Base-by-base conservation (phyloP, 1,140 invertebrate species). In the Drosophila repleta region DNA sequence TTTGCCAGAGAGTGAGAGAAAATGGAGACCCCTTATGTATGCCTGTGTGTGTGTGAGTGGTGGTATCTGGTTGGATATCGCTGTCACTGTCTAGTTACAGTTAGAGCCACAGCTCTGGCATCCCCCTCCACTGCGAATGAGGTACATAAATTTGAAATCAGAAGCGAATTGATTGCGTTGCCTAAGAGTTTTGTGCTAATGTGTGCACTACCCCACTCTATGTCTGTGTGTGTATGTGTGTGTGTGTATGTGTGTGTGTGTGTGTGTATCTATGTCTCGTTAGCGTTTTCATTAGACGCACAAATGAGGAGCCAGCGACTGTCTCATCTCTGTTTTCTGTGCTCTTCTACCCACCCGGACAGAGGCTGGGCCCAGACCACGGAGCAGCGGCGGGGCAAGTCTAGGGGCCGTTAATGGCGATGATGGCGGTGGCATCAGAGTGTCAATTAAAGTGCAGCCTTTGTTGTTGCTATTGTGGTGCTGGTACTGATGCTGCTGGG, bases 261-360 rank as follows among this genome's bases (percentile, higher is more conserved):
- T 64, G 15, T 15, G 7, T 43, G 17, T 65, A 43, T 66, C 17
- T 60, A 62, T 60, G 75, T 60, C 83, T 88, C 79, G 83, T 88
- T 88, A 88, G 83, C 66, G 76, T 77, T 83, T 88, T 88, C 76
- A 88, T 83, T 79, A 74, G 83, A 83, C 76, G 67, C 66, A 67
- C 69, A 82, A 83, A 79, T 71, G 79, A 76, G 60, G 57, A 85
- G 66, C 45, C 72, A 74, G 68, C 69, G 49, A 70, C 45, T 62
- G 76, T 49, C 29, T 49, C 70, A 60, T 53, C 49, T 61, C 26
- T 55, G 51, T 49, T 56, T 55, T 73, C 41, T 72, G 26, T 17
- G 24, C 52, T 51, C 26, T n/a, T 45, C 20, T 32, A n/a, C 13
- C 11, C 21, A 13, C 5, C 43, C 39, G 15, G 11, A 2, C 10